Conservation (phyloP, 2,888 invertebrate species). For the Subacronicta megacephala region DNA sequence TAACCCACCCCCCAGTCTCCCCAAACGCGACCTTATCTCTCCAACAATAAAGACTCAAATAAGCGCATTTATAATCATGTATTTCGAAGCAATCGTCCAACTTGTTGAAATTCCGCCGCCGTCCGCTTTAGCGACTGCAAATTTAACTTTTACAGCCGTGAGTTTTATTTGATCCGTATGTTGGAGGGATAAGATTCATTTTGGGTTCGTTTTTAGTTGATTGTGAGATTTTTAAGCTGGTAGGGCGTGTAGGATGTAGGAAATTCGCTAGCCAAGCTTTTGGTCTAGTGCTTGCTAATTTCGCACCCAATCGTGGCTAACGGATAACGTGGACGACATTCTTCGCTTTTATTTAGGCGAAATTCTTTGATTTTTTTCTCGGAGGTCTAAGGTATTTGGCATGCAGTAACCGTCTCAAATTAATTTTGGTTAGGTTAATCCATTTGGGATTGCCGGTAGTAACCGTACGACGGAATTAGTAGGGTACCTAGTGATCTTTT, state of each 20-base stretch:
- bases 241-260: conserved; percentile 71
- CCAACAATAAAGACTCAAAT: conserved; percentile 59
- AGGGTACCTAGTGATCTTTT: too few relatives aligned
- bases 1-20: conserved; percentile 22
- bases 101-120: conserved; percentile 88
- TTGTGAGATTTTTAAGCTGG: conserved; percentile 38
- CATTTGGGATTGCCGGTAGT: conserved; percentile 10
- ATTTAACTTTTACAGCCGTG: conserved; percentile 68
- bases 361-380: conserved; percentile 62
- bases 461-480: conserved; percentile 4
- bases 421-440: conserved; percentile 29
- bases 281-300: conserved; percentile 86
- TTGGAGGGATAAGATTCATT: conserved; percentile 65
- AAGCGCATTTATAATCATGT: conserved; percentile 62
- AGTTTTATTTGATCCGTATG: conserved; percentile 67
- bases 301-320: conserved; percentile 80
- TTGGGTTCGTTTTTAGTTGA: conserved; percentile 59
- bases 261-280: conserved; percentile 85
- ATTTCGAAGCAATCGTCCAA: conserved; percentile 76
- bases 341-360: conserved; percentile 72
- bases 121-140: conserved; percentile 78
- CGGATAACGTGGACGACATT: conserved; percentile 79
- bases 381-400: conserved; percentile 57
- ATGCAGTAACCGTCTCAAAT: conserved; percentile 54
- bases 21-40: conserved; percentile 70